phyloP scores from a whole-genome alignment of 2,113 vertebrate species.

The Aegotheles bennettii region DNA sequence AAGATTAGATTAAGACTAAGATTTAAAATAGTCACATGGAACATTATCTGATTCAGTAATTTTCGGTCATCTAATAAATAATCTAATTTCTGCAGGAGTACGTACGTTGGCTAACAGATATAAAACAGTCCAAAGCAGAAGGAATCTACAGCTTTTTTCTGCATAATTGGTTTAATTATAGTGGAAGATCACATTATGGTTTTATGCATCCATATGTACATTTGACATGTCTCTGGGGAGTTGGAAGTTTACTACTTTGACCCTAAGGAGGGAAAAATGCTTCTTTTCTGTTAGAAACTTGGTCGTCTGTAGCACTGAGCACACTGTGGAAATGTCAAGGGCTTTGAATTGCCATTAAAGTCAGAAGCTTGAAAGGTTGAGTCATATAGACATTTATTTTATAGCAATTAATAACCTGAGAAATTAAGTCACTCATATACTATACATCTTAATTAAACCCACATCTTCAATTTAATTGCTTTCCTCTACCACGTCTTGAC shows the following conservation, averaged over 20 bases:
- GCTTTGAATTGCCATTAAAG: conserved; percentile 24
- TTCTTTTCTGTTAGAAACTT: neutral
- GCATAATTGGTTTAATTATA: neutral
- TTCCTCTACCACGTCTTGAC: neutral
- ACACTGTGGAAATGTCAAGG: conserved; percentile 43
- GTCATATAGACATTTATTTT: conserved; percentile 28
- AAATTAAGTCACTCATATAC: conserved; percentile 24
- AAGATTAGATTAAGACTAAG: neutral
- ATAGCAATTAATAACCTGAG: conserved; percentile 49
- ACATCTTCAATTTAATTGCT: conserved; percentile 22
- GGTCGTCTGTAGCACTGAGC: neutral
- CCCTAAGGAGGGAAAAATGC: neutral
- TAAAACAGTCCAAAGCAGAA: neutral
- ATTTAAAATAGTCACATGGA: neutral
- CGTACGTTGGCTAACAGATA: neutral
- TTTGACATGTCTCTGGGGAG: neutral
- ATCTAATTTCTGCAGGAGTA: neutral
- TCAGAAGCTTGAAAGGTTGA: conserved; percentile 44
- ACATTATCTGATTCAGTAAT: neutral
- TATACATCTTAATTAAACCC: conserved; percentile 29
- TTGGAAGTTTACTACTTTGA: conserved; percentile 1
- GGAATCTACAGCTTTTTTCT: neutral
- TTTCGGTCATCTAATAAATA: neutral
- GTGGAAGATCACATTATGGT: neutral
- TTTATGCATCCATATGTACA: neutral